Evolutionary conservation across 2,888 invertebrate genomes (phyloP).

Genomic region (Eudemis profundana): DNA sequence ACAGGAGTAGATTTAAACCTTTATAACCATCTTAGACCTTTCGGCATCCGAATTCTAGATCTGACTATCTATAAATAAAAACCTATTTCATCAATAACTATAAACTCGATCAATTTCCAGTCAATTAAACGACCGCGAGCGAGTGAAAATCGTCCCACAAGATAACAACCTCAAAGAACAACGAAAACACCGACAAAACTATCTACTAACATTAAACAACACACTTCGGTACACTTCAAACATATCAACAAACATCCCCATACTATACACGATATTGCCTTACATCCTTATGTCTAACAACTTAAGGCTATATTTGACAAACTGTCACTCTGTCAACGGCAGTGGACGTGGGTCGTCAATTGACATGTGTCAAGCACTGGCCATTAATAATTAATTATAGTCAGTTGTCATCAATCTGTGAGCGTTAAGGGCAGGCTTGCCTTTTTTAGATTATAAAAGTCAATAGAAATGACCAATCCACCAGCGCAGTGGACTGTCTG

Average conservation of each 20-base stretch:
- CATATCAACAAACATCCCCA: constrained; percentile 3
- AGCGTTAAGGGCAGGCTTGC: constrained; percentile 37
- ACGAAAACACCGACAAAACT: constrained; percentile 35
- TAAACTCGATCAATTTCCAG: neutral
- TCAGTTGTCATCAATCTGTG: constrained; percentile 53
- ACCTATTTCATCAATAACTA: neutral
- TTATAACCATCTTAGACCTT: no score
- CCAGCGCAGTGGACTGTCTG: no score
- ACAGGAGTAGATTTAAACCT: no score
- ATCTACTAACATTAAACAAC: constrained; percentile 30
- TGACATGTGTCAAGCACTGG: constrained; percentile 74
- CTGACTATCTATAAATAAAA: neutral
- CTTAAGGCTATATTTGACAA: constrained; percentile 40
- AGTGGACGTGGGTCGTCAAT: constrained; percentile 55
- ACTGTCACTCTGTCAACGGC: neutral
- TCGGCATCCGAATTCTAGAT: neutral
- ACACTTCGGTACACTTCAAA: constrained; percentile 39
- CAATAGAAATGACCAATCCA: no score
- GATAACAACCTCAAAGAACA: constrained; percentile 9
- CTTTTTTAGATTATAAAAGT: neutral
- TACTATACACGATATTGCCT: constrained; percentile 43
- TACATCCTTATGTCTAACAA: neutral
- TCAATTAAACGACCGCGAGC: constrained; percentile 1
- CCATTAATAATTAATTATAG: constrained; percentile 74
- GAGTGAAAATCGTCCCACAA: constrained; percentile 15